Evolutionary conservation across 2,888 invertebrate species (phyloP).

Genomic region (Helobdella robusta): DNA sequence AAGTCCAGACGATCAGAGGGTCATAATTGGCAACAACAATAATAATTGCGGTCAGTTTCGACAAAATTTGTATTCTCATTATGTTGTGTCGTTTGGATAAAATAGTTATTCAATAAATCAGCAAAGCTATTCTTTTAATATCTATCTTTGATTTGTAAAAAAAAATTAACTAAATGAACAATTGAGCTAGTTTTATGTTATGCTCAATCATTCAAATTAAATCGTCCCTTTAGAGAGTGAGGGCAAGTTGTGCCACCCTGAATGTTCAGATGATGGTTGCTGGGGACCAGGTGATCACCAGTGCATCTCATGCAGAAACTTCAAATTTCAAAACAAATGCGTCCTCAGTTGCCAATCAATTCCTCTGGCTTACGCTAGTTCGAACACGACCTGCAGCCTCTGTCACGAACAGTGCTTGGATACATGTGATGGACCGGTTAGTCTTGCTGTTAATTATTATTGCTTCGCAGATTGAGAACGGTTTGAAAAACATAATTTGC

Average conservation of each 20-base stretch:
- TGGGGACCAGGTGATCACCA: conserved; percentile 85
- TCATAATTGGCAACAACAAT: background rate
- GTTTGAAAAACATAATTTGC: no score
- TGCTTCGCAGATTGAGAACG: background rate
- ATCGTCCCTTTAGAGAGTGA: background rate
- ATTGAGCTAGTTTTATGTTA: no score
- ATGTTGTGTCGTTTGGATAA: no score
- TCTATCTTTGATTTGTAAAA: no score
- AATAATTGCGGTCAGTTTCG: conserved; percentile 8
- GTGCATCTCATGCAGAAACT: conserved; percentile 79
- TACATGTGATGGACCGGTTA: conserved; percentile 69
- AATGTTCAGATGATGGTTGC: conserved; percentile 82
- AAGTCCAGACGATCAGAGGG: background rate
- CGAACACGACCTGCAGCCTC: conserved; percentile 66
- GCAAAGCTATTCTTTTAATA: no score
- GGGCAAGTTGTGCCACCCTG: conserved; percentile 66
- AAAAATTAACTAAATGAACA: no score
- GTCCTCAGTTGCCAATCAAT: conserved; percentile 37
- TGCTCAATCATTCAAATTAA: no score
- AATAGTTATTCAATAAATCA: no score
- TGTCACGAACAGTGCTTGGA: conserved; percentile 79
- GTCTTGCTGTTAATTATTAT: conserved; percentile 29
- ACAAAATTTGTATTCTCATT: no score
- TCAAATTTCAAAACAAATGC: conserved; percentile 44
- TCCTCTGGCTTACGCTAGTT: conserved; percentile 69